Evolutionary conservation across 2,888 invertebrate species (phyloP).

Genomic region (Aethes cnicana): DNA sequence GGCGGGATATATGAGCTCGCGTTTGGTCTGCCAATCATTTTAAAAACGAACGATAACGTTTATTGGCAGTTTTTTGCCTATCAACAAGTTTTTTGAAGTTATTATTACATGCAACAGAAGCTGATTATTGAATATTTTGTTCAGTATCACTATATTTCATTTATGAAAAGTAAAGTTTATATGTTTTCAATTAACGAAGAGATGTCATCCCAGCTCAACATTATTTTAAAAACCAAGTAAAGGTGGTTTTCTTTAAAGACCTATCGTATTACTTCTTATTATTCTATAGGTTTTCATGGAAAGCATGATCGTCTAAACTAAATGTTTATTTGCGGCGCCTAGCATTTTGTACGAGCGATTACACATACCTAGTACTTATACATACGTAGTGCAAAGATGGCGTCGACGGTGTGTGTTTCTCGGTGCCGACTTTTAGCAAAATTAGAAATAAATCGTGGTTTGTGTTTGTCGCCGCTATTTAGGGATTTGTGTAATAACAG

Average conservation of each 20-base stretch:
- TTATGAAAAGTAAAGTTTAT: too few species aligned
- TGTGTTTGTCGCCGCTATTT: constrained; percentile 79
- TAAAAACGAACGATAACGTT: too few species aligned
- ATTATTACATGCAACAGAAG: too few species aligned
- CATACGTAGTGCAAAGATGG: constrained; percentile 81
- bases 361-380: constrained; percentile 34
- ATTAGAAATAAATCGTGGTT: constrained; percentile 83
- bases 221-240: too few species aligned
- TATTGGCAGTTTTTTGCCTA: too few species aligned
- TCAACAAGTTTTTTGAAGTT: too few species aligned
- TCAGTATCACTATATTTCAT: too few species aligned
- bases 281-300: not conserved
- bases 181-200: too few species aligned
- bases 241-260: too few species aligned
- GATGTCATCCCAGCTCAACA: too few species aligned
- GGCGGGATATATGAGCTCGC: not conserved
- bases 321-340: constrained; percentile 17
- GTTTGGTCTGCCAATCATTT: too few species aligned
- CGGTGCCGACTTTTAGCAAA: constrained; percentile 83
- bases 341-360: constrained; percentile 29
- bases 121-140: too few species aligned
- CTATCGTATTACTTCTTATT: not conserved
- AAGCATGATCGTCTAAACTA: not conserved
- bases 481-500: constrained; percentile 76
- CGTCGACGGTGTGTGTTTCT: constrained; percentile 84